phyloP scores from a whole-genome alignment of 2,113 vertebrate genomes.

The Semicossyphus pulcher region DNA sequence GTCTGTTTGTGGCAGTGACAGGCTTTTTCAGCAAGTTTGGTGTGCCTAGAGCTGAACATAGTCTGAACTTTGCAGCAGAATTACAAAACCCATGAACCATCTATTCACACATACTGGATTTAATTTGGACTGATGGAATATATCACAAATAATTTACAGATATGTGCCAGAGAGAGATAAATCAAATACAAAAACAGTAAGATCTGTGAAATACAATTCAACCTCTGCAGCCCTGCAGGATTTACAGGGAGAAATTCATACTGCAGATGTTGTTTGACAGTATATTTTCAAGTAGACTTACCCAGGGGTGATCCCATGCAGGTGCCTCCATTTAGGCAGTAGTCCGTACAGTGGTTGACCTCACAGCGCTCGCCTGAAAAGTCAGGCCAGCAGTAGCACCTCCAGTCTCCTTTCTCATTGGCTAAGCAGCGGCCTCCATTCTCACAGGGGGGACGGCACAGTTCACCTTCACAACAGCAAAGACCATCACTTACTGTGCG shows the following conservation, averaged over 20 bases:
- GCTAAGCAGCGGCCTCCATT: conserved; percentile 95
- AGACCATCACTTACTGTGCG: conserved; percentile 25
- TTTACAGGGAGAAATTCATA: not conserved
- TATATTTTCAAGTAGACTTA: conserved; percentile 71
- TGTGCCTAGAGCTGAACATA: not conserved
- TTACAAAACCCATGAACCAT: not conserved
- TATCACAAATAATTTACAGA: not conserved
- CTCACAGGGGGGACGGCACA: conserved; percentile 92
- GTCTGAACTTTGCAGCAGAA: not conserved
- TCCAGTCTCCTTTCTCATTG: conserved; percentile 94
- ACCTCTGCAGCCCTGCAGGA: not conserved
- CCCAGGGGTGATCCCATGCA: conserved; percentile 92
- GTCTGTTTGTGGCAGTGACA: not conserved
- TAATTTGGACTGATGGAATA: not conserved
- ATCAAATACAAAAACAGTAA: conserved; percentile 8
- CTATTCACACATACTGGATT: not conserved
- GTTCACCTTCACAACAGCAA: conserved; percentile 85
- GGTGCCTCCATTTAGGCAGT: conserved; percentile 96
- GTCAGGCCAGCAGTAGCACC: conserved; percentile 97
- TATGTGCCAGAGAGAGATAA: not conserved
- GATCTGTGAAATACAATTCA: not conserved
- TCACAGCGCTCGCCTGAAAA: conserved; percentile 96
- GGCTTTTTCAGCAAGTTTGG: not conserved
- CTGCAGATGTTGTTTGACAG: not conserved
- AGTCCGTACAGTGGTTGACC: conserved; percentile 94